Evolutionary conservation across 2,888 invertebrate genomes (phyloP), one percentile per base, ranked within the genome.

Genomic region (Melipona beecheii): DNA sequence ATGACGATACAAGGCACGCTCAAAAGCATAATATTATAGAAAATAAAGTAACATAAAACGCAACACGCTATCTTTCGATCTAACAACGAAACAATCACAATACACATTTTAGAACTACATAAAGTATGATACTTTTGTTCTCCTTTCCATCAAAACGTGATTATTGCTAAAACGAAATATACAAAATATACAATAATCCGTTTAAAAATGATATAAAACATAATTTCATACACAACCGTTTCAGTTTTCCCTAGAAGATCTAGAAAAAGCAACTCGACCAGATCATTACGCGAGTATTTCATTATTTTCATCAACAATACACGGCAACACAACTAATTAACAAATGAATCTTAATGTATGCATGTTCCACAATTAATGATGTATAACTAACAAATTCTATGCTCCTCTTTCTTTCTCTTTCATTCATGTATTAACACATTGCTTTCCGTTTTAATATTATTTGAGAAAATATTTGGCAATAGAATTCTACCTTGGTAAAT

Each of bases 271-370:
- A 74, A 75, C 19, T 27, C 11, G 19, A 83, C 13, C 76, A 82
- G 83, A 82, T 83, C 76, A 64, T 82, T 76, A 56, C 15, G 24
- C 50, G 83, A 82, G 83, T 83, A 82, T 83, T 75, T 75, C 60
- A 13, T 58, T 71, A 60, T 62, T 54, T 82, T 56, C 27, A 24
- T 36, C 31, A 75, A 54, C 50, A 64, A 72, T 68, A 76, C n/a
- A 56, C 54, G 76, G 56, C 6, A 82, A 82, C 24, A 21, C 19
- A 62, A 49, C 56, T 43, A 54, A 64, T 68, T 31, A 68, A 82
- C 83, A 66, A 64, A 70, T 56, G 17, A 66, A 74, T 49, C 52
- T 69, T 15, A 66, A 58, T 62, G 13, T 17, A 24, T 62, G 13
- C 6, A 24, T 43, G 49, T 54, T 31, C 56, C 43, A 56, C 36